These are phyloP conservation scores for Trypoxylon attenuatum DNA, from an alignment of 2,888 invertebrate species.

Conservation along the genomic window DNA sequence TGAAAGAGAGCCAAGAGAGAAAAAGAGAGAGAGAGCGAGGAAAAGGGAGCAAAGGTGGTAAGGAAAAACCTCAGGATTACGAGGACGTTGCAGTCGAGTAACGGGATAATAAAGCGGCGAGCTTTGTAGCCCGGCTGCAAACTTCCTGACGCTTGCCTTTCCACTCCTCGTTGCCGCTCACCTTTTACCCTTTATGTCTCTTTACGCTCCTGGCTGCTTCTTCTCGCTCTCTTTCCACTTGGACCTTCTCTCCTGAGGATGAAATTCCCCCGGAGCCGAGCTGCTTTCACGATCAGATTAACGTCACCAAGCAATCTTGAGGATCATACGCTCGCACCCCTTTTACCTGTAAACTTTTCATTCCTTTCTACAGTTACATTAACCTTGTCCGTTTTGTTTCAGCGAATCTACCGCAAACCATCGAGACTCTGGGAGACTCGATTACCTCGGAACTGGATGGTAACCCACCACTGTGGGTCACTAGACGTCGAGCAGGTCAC, in stretches of 20 bases:
- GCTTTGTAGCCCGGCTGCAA: slow-evolving; percentile 50
- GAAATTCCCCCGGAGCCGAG: slow-evolving; percentile 31
- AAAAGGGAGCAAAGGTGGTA: neutral
- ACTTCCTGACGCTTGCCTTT: slow-evolving; percentile 36
- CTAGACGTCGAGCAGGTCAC: slow-evolving; percentile 77
- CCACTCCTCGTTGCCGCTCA: slow-evolving; percentile 6
- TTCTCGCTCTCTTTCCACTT: slow-evolving; percentile 8
- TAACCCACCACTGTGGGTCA: slow-evolving; percentile 91
- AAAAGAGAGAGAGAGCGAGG: neutral
- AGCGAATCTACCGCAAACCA: slow-evolving; percentile 86
- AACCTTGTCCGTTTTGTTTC: slow-evolving; percentile 69
- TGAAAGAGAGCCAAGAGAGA: neutral
- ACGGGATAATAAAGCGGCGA: slow-evolving; percentile 63
- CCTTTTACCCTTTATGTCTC: slow-evolving; percentile 20
- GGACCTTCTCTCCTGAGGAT: slow-evolving; percentile 6
- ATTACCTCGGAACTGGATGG: slow-evolving; percentile 88
- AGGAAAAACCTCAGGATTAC: slow-evolving; percentile 55
- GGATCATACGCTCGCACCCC: neutral
- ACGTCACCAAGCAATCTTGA: slow-evolving; percentile 5
- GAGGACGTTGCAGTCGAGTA: slow-evolving; percentile 51
- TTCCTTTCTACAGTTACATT: neutral
- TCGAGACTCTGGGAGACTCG: slow-evolving; percentile 81
- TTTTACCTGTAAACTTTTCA: slow-evolving; percentile 1
- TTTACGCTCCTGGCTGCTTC: neutral
- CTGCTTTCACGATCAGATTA: slow-evolving; percentile 9